phyloP scores from a whole-genome alignment of 2,797 vertebrate species.

The Pseudochaenichthys georgianus region DNA sequence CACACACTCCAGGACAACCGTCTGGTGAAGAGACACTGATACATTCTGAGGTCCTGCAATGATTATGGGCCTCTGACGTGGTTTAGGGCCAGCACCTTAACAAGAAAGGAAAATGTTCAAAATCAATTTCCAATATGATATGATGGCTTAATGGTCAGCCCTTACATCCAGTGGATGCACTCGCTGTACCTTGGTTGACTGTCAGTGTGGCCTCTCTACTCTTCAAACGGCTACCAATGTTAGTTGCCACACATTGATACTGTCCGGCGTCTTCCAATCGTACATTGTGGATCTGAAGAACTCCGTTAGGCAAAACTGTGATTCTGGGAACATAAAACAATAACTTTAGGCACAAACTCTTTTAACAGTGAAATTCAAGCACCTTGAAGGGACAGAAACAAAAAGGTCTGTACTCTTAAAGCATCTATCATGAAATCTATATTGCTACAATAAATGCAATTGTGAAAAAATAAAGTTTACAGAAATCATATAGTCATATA shows the following conservation, averaged over 20 bases:
- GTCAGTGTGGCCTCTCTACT: constrained; percentile 90
- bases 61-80: constrained; percentile 90
- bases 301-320: constrained; percentile 91
- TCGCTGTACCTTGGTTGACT: constrained; percentile 88
- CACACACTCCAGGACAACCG: constrained; percentile 93
- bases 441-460: too few relatives aligned
- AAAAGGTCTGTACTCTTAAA: too few relatives aligned
- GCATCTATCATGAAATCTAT: too few relatives aligned
- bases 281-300: constrained; percentile 94
- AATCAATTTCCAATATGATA: constrained; percentile 10
- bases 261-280: constrained; percentile 88
- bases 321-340: constrained; percentile 84
- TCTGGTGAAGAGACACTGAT: constrained; percentile 89
- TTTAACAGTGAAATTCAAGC: too few relatives aligned
- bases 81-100: constrained; percentile 82
- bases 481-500: too few relatives aligned
- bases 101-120: constrained; percentile 10
- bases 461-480: too few relatives aligned
- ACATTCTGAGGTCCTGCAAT: constrained; percentile 93
- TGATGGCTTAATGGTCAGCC: neutral
- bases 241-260: constrained; percentile 93
- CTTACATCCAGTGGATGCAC: neutral
- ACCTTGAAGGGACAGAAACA: too few relatives aligned
- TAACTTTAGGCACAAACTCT: constrained; percentile 10
- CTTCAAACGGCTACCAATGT: constrained; percentile 84